Conservation (phyloP, 2,888 invertebrate species). For the Dione juno region DNA sequence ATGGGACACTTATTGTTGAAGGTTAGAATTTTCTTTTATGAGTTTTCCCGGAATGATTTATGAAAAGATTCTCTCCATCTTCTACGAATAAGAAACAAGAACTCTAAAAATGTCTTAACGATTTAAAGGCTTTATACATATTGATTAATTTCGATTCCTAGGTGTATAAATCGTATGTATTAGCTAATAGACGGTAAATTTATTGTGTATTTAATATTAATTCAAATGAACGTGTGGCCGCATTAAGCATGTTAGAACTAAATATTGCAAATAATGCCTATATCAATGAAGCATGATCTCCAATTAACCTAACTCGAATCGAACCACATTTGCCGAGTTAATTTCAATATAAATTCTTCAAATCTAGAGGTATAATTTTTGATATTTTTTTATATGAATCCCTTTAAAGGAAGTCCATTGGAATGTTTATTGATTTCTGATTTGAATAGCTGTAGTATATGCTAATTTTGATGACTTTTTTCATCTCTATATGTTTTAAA, state of each 20-base stretch:
- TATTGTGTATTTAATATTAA: conserved; percentile 14
- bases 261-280: conserved; percentile 21
- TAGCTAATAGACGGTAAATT: conserved; percentile 6
- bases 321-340: conserved; percentile 18
- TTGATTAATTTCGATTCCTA: background rate
- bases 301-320: conserved; percentile 21
- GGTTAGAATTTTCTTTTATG: background rate
- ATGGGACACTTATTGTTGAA: background rate
- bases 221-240: conserved; percentile 9
- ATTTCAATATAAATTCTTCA: background rate
- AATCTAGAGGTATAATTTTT: background rate
- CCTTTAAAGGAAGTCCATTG: too few species aligned
- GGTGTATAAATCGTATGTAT: background rate
- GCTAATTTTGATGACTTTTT: too few species aligned
- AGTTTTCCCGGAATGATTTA: background rate
- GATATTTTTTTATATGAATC: background rate
- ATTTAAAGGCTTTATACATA: background rate
- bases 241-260: conserved; percentile 16
- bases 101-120: too few species aligned
- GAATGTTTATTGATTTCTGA: too few species aligned
- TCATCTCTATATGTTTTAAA: too few species aligned
- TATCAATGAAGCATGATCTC: conserved; percentile 24
- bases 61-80: background rate
- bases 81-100: background rate
- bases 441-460: too few species aligned